These are phyloP conservation scores for Rhipidura dahli DNA, from an alignment of 2,113 vertebrate genomes.

Conservation along the genomic window DNA sequence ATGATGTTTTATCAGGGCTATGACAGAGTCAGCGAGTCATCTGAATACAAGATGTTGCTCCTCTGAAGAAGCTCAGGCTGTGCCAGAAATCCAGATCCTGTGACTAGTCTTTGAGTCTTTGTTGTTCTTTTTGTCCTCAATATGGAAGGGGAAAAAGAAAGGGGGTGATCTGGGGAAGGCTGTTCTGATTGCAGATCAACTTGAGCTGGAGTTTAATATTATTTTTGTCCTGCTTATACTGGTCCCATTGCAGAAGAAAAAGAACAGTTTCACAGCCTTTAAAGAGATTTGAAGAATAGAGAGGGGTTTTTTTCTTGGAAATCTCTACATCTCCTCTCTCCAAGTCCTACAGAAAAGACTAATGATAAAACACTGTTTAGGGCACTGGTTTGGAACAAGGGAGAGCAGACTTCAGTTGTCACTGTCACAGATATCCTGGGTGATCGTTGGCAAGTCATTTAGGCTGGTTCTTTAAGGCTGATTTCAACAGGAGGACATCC, in stretches of 20 bases:
- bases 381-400: fast-evolving
- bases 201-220: not conserved
- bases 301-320: not conserved
- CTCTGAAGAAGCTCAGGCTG: not conserved
- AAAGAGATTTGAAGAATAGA: not conserved
- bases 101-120: not conserved
- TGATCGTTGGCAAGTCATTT: not conserved
- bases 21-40: not conserved
- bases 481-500: not conserved
- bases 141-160: not conserved
- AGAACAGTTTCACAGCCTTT: not conserved
- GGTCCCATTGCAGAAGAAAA: not conserved
- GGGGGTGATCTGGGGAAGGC: fast-evolving
- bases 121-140: not conserved
- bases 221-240: not conserved
- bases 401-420: not conserved
- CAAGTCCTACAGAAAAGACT: not conserved
- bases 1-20: slow-evolving; percentile 14
- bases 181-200: not conserved
- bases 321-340: not conserved
- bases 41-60: slow-evolving; percentile 27
- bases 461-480: not conserved
- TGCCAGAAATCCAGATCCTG: not conserved
- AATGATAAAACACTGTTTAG: not conserved
- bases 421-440: not conserved